Base-by-base conservation (phyloP, 2,113 vertebrate genomes). In the Sorex fumeus region DNA sequence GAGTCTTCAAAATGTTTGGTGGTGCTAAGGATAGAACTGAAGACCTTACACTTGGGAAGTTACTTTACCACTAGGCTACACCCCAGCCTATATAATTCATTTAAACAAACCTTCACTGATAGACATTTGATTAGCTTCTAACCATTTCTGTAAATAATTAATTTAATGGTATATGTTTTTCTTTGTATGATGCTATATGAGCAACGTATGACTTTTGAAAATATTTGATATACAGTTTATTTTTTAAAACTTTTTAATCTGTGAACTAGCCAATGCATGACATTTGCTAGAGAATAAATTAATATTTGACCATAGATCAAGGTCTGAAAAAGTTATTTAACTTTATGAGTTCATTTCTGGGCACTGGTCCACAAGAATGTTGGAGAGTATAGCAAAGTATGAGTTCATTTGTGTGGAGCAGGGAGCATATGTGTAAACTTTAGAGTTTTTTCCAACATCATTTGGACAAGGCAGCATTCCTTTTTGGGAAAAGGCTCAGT, bases 271-370 rank as follows among this genome's bases (percentile, higher is more conserved):
- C 57, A 80, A 84, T 18, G 69, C 6, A 13, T 84, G 77, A 89
- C 70, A 93, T 94, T 93, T 97, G 70, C 72, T 93, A 93, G 91
- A 95, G 43, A 70, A 83, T 86, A 95, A 90, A 83, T 90, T 91
- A 90, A 93, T 36, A 50, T 94, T 94, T 84, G 45, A 80, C 62
- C 36, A 50, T 87, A 77, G 91, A 96, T 96, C 89, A 84, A 62
- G 84, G 30, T 34, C 78, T 94, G 72, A 83, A 93, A 93, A 94
- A 85, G 85, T 85, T 93, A 83, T 64, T 94, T 93, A 93, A 90
- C 43, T 91, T 64, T 90, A 91, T 97, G 94, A 93, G 96, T 95
- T 97, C 96, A 96, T 93, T 94, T 95, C 94, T 95, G 95, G 96
- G 96, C 95, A 91, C 67, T 89, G 75, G 28, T 95, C 93, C 96